Evolutionary conservation across 2,888 invertebrate genomes (phyloP).

Genomic region (Aspidiotus destructor): DNA sequence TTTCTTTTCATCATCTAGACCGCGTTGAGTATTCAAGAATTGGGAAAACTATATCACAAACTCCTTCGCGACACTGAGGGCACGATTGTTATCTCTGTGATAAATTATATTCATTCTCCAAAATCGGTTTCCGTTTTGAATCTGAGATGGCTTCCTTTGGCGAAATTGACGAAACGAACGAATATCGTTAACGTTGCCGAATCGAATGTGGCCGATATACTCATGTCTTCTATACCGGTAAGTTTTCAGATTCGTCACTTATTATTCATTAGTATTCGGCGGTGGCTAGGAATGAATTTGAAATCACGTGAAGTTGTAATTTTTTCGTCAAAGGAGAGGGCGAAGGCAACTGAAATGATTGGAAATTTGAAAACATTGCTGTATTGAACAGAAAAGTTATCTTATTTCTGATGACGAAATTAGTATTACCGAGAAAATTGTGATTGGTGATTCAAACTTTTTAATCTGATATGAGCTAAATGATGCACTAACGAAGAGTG

Average conservation of each 20-base stretch:
- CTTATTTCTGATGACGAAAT: no score
- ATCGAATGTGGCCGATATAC: constrained; percentile 67
- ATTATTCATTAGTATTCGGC: no score
- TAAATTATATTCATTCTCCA: constrained; percentile 67
- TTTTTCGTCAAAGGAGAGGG: not conserved
- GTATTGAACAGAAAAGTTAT: no score
- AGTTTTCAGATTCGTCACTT: constrained; percentile 21
- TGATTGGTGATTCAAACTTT: no score
- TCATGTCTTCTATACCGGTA: constrained; percentile 77
- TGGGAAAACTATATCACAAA: constrained; percentile 89
- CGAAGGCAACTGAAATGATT: no score
- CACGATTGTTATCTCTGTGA: constrained; percentile 79
- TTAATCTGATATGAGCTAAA: no score
- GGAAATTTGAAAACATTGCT: no score
- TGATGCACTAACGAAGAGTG: no score
- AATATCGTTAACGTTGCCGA: constrained; percentile 63
- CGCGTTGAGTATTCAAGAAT: constrained; percentile 79
- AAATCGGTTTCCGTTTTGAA: constrained; percentile 82
- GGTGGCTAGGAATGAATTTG: no score
- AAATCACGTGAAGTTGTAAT: not conserved
- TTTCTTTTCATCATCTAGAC: constrained; percentile 48
- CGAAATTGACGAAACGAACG: constrained; percentile 70
- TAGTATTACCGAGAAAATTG: no score
- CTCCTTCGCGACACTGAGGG: constrained; percentile 82
- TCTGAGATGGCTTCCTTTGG: constrained; percentile 83